Conservation (phyloP, 2,113 vertebrate species). For the Rattus rattus region DNA sequence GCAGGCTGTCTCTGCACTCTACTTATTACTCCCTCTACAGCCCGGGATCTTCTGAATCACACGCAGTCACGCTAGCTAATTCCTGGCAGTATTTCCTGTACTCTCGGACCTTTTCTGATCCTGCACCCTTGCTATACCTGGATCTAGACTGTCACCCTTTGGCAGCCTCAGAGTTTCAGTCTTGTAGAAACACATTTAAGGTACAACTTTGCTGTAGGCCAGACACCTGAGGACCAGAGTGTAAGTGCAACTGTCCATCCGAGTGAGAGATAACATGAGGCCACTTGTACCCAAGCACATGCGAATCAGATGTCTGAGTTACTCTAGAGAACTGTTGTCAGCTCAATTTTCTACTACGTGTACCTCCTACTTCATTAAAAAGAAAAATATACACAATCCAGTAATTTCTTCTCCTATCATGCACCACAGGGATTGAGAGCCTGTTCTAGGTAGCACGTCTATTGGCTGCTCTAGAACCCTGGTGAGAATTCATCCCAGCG, state of each 20-base stretch:
- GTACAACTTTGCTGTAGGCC: neutral
- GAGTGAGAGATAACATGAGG: neutral
- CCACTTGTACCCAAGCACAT: neutral
- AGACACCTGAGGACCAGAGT: neutral
- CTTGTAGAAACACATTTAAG: neutral
- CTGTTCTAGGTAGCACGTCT: neutral
- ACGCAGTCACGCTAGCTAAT: neutral
- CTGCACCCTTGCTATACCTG: too few relatives aligned
- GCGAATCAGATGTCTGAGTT: neutral
- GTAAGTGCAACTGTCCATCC: neutral
- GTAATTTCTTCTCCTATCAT: slow-evolving; percentile 51
- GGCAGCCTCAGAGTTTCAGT: neutral
- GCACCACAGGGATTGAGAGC: neutral
- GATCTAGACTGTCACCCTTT: neutral
- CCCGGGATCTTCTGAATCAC: neutral
- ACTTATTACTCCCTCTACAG: neutral
- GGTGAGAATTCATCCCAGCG: neutral
- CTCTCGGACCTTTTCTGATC: neutral
- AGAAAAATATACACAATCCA: slow-evolving; percentile 44
- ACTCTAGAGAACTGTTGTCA: neutral
- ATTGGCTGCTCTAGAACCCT: neutral
- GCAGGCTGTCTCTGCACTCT: neutral
- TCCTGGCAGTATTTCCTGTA: neutral
- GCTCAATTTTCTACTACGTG: neutral
- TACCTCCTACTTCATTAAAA: slow-evolving; percentile 28